Evolutionary conservation across 2,888 invertebrate genomes (phyloP), one percentile per base, ranked within the genome.

Genomic region (Apamea epomidion): DNA sequence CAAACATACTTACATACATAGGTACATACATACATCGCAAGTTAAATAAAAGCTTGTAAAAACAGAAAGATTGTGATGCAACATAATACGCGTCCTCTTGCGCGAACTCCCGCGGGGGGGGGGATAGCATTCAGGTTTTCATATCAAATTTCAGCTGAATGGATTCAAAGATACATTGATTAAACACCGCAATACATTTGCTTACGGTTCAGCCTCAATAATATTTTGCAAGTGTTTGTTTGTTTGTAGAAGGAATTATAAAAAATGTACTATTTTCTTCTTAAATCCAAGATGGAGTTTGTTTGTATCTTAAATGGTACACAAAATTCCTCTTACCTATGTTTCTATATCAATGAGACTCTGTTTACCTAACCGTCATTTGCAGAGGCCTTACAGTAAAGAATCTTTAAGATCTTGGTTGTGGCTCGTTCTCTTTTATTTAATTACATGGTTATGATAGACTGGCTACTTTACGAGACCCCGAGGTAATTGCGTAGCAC

Each of bases 111-210:
- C 87, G 37, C 64, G 72, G 74, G 81, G 25, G 18, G 25, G n/a
- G 70, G 48, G 62, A 25, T 62, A 76, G 76, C 80, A 85, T 90
- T 87, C 89, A 76, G 82, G 75, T 78, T 88, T 89, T 87, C 91
- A 90, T 87, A 90, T 90, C 81, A 90, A 90, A 89, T 91, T 92
- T 91, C 92, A 91, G 80, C 89, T 91, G 93, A 92, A 93, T 92
- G 92, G 90, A 91, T 92, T 91, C 90, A 91, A 91, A 92, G 90
- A 91, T 91, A 90, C 92, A 88, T 87, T 92, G 92, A 94, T 93
- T 92, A 92, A 91, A 91, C 91, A 92, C 76, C 82, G 85, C 88
- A 90, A 88, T 89, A 89, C 90, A 87, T 88, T 87, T 87, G 83
- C 81, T 87, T 87, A 76, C 78, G 81, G 67, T 70, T 82, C 83